Base-by-base conservation (phyloP, 1,140 invertebrate species). In the Uloborus diversus region DNA sequence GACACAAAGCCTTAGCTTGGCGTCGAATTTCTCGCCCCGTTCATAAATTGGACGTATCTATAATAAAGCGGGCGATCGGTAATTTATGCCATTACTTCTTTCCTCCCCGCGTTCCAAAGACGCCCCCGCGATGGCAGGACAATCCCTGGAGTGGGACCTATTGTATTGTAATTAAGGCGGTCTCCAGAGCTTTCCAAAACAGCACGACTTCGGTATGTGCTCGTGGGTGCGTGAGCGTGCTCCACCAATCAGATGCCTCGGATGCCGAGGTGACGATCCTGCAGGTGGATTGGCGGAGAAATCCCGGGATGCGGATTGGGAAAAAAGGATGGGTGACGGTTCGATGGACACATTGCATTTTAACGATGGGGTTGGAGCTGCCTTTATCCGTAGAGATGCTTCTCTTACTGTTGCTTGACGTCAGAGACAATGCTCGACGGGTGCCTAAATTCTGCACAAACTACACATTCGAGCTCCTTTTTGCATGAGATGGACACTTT, bases 81-180 rank as follows among this genome's bases (percentile, higher is more conserved):
- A 73, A 73, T 73, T 73, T 73, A 73, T 73, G 69, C 69, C 57
- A 73, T 30, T 47, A 42, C 61, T 53, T 57, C 17, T 47, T 73
- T 42, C 56, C 53, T 73, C 28, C 17, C 56, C 61, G 33, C 49
- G 57, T 73, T 57, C 47, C 56, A 47, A 17, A 56, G 69, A 73
- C 56, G 35, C 56, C 37, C 9, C 9, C 9, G 37, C 9, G 37
- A 42, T 25, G 27, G 5, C 25, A 20, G 23, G 23, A 37, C n/a
- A n/a, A n/a, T n/a, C n/a, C n/a, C n/a, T n/a, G n/a, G n/a, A 37
- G 51, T 61, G 56, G 69, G 61, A 73, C 61, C 69, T 28, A 73
- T 73, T 73, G 69, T 73, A 73, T 73, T 35, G 69, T 73, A 73
- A 73, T 73, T 73, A 73, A 73, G 69, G 69, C 35, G 27, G 7